These are phyloP conservation scores for Prosapia bicincta DNA, from an alignment of 2,888 invertebrate genomes.

Conservation along the genomic window DNA sequence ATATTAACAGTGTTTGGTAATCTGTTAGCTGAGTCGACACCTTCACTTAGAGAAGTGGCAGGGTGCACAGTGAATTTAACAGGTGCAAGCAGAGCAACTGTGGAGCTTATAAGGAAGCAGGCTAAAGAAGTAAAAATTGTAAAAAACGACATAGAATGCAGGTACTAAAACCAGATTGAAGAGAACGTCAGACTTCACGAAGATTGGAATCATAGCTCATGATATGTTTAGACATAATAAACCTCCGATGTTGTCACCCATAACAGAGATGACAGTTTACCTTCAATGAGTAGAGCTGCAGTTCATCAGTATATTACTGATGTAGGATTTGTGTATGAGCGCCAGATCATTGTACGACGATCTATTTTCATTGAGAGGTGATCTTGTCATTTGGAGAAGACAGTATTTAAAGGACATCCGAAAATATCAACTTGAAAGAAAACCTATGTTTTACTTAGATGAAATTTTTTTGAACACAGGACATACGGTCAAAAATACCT, in stretches of 20 bases:
- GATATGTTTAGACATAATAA: too few species aligned
- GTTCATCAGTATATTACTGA: too few species aligned
- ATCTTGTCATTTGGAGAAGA: too few species aligned
- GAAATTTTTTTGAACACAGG: background rate
- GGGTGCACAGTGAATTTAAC: background rate
- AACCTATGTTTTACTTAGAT: background rate
- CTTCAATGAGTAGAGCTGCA: background rate
- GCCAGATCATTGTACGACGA: too few species aligned
- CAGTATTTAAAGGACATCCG: too few species aligned
- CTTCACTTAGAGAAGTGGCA: too few species aligned
- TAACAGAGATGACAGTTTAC: background rate
- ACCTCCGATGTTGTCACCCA: too few species aligned
- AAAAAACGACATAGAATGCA: background rate
- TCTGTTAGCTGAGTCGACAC: too few species aligned
- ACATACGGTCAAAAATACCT: background rate
- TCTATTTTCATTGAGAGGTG: background rate
- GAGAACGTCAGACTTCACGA: background rate
- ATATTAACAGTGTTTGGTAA: too few species aligned
- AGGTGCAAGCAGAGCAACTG: background rate
- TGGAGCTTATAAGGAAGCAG: background rate
- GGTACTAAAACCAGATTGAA: too few species aligned
- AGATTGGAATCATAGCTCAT: constrained; percentile 5
- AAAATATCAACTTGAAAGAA: too few species aligned
- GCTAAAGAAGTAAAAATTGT: background rate
- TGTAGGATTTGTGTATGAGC: too few species aligned